Evolutionary conservation across 1,140 invertebrate species (phyloP).

Genomic region (Eurosta solidaginis): DNA sequence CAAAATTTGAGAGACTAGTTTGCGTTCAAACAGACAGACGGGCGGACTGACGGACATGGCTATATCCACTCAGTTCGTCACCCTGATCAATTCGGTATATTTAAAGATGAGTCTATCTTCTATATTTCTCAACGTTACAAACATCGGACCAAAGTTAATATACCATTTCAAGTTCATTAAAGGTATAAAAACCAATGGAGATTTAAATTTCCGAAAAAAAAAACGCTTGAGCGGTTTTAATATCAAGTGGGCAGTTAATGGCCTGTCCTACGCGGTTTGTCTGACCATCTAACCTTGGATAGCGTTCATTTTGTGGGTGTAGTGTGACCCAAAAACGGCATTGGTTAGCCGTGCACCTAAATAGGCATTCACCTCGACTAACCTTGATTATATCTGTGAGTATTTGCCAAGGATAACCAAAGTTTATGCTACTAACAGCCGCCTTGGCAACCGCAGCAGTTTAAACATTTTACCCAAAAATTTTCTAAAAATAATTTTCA

Average conservation of each 20-base stretch:
- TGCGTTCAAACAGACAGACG: too few species aligned
- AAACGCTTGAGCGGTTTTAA: not conserved
- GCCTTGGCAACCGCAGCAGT: not conserved
- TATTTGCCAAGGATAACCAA: not conserved
- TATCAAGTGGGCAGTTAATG: conserved; percentile 1
- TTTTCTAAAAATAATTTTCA: not conserved
- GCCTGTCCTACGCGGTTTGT: too few species aligned
- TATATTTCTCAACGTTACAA: too few species aligned
- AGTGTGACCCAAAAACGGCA: not conserved
- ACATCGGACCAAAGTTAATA: too few species aligned
- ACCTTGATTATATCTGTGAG: not conserved
- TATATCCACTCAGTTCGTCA: too few species aligned
- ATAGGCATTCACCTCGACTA: not conserved
- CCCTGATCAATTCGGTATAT: too few species aligned
- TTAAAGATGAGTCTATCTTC: too few species aligned
- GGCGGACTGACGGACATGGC: too few species aligned
- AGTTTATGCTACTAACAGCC: not conserved
- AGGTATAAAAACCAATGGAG: too few species aligned
- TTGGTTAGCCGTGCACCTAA: not conserved
- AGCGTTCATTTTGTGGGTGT: not conserved
- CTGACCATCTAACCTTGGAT: not conserved
- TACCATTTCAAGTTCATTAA: too few species aligned
- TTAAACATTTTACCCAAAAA: not conserved
- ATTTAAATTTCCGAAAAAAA: not conserved
- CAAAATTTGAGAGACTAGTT: too few species aligned